These are phyloP conservation scores for Parnassius apollo DNA, from an alignment of 2,888 invertebrate species.

Conservation along the genomic window DNA sequence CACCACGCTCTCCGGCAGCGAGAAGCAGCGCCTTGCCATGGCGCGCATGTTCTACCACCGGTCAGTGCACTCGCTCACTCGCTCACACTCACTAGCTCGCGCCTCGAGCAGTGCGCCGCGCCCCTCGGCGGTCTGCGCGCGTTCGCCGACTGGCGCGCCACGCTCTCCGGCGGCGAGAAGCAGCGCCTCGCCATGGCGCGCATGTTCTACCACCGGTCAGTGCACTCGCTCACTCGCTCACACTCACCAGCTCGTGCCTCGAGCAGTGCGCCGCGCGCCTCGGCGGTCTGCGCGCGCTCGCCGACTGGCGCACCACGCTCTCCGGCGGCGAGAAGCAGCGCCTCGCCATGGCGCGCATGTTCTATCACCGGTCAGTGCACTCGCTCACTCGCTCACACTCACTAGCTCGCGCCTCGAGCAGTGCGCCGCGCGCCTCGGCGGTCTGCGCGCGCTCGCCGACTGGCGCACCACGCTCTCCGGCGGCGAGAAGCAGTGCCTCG, in stretches of 20 bases:
- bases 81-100: conserved; percentile 33
- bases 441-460: no score
- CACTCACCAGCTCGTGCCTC: conserved; percentile 77
- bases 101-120: conserved; percentile 88
- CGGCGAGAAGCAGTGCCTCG: conserved; percentile 90
- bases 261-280: conserved; percentile 91
- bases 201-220: conserved; percentile 94
- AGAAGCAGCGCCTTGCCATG: conserved; percentile 97
- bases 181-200: conserved; percentile 97
- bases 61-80: conserved; percentile 54
- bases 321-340: conserved; percentile 98
- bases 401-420: no score
- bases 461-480: conserved; percentile 1
- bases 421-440: conserved; percentile 1
- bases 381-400: no score
- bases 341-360: conserved; percentile 96
- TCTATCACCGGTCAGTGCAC: conserved; percentile 89
- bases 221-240: conserved; percentile 80
- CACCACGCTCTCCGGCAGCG: conserved; percentile 96
- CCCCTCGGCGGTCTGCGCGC: conserved; percentile 94
- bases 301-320: conserved; percentile 98
- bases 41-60: conserved; percentile 97
- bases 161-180: conserved; percentile 97
- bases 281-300: conserved; percentile 91
- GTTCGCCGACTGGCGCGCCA: conserved; percentile 96